Evolutionary conservation across 2,113 vertebrate genomes (phyloP).

Genomic region (Chinchilla lanigera): DNA sequence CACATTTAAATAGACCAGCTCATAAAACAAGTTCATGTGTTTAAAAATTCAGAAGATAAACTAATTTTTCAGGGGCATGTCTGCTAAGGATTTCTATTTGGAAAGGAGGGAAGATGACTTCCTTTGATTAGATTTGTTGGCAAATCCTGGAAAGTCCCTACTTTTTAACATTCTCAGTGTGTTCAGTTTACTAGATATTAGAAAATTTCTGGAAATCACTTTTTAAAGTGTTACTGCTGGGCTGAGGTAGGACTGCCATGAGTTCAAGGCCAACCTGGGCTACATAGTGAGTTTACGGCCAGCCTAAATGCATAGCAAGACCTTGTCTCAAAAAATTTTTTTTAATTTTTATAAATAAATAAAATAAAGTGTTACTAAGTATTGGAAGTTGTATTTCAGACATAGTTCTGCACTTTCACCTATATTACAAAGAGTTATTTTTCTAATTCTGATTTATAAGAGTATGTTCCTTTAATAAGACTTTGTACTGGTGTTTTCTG

Average conservation of each 20-base stretch:
- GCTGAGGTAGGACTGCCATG: neutral
- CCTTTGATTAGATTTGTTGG: neutral
- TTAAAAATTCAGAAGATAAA: slow-evolving; percentile 37
- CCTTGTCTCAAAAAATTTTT: neutral
- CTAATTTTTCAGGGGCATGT: slow-evolving; percentile 47
- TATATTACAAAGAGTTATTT: neutral
- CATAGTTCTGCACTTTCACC: neutral
- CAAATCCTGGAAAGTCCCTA: slow-evolving; percentile 25
- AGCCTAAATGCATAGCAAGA: neutral
- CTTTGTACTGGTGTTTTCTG: neutral
- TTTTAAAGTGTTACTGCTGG: neutral
- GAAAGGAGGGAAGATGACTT: slow-evolving; percentile 9
- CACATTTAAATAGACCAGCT: slow-evolving; percentile 14
- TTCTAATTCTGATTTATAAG: neutral
- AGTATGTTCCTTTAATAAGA: neutral
- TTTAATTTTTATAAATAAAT: neutral
- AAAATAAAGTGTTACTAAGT: neutral
- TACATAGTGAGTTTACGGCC: neutral
- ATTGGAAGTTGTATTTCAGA: neutral
- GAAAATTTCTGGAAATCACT: neutral
- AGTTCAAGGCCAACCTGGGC: neutral
- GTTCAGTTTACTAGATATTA: neutral
- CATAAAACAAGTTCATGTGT: neutral
- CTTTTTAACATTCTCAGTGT: neutral
- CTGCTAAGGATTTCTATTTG: neutral